Evolutionary conservation across 2,888 invertebrate species (phyloP), one percentile per base, ranked within the genome.

Genomic region (Conchocele bisecta): DNA sequence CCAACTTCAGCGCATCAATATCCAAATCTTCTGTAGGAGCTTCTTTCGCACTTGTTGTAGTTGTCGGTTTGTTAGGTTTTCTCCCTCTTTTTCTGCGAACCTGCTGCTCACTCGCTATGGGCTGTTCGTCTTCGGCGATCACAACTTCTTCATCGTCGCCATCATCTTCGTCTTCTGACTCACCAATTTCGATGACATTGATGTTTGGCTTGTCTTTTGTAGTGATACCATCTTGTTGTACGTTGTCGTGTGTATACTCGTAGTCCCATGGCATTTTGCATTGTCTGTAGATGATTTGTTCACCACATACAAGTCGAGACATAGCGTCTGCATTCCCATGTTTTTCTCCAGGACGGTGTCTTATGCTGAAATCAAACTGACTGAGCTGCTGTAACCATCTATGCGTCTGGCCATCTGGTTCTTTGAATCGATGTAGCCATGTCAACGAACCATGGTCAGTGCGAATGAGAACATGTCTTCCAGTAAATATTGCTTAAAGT

Each of bases 401-500:
- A 20, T 61, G 65, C 2, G 63, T 28, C 48, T 67, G 61, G 13
- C 74, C 77, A 33, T 73, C 69, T 11, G 67, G 73, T 22, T 70
- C 51, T 26, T 73, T 76, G 22, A 78, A 72, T 42, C 53, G 60
- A 9, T 48, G 41, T 13, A 78, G 22, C 80, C 79, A 78, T 4
- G 28, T 26, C 4, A 78, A 56, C 4, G 80, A 75, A 0, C 53
- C 50, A 54, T 83, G 78, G 42, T 81, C 82, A 11, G 82, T 76
- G 11, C 79, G 13, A 2, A 79, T 24, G 1, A 65, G 20, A 48
- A 76, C 74, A 3, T 58, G 39, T 22, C 60, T 57, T 11, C 80
- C 76, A 71, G 63, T 33, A 83, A 54, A 39, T 83, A 83, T 5
- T 65, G 68, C 13, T 75, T 53, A 42, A 74, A 83, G 17, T 81